phyloP scores from a whole-genome alignment of 2,797 vertebrate species.

The Amniataba percoides region DNA sequence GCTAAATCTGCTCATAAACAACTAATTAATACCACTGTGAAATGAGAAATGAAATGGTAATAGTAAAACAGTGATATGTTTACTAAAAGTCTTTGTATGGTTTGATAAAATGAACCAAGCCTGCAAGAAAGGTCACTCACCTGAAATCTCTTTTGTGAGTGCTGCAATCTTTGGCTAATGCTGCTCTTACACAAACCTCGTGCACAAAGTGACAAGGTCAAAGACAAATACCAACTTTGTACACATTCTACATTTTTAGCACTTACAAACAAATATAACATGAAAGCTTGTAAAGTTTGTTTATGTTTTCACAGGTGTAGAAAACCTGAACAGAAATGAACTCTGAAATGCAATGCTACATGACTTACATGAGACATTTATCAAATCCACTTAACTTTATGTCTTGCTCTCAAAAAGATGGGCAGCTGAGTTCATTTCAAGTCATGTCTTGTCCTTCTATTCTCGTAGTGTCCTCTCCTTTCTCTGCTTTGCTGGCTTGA shows the following conservation, averaged over 20 bases:
- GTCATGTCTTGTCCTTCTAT: not conserved
- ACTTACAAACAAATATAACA: not conserved
- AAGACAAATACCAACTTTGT: not conserved
- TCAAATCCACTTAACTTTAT: not conserved
- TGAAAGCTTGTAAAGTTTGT: not conserved
- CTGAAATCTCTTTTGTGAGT: not conserved
- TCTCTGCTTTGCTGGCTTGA: conserved; percentile 7
- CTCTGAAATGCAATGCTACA: not conserved
- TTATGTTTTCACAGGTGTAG: not conserved
- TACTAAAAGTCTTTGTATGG: not conserved
- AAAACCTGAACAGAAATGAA: not conserved
- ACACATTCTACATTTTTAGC: not conserved
- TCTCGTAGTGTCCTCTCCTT: not conserved
- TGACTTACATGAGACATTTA: conserved; percentile 1
- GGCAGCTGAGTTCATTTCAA: not conserved
- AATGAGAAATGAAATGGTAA: not conserved
- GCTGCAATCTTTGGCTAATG: not conserved
- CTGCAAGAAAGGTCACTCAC: not conserved
- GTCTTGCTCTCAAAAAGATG: not conserved
- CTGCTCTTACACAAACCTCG: not conserved
- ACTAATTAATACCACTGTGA: not conserved
- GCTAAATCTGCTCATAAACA: not conserved
- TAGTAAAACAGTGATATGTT: not conserved
- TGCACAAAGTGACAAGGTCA: not conserved
- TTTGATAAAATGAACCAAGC: conserved; percentile 12